phyloP scores from a whole-genome alignment of 2,888 invertebrate species.

The Linhomoeus sp. region DNA sequence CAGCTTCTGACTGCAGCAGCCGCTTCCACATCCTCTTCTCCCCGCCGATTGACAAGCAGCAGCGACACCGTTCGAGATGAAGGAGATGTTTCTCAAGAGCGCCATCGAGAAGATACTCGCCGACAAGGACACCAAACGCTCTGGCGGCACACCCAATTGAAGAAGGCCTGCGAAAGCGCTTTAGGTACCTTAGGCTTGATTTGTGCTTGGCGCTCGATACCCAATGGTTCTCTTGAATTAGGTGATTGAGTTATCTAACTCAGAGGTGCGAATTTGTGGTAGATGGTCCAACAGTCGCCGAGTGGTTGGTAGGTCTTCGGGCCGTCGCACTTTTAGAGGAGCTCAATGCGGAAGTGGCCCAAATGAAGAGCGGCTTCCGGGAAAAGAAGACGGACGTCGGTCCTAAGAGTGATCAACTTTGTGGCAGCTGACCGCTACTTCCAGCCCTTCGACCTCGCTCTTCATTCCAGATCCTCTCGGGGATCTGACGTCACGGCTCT shows the following conservation, averaged over 20 bases:
- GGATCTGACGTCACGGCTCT: slow-evolving; percentile 86
- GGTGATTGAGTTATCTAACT: too few species aligned
- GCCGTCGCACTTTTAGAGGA: slow-evolving; percentile 14
- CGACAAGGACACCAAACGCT: slow-evolving; percentile 89
- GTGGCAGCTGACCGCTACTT: slow-evolving; percentile 87
- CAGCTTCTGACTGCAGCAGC: too few species aligned
- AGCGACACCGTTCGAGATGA: too few species aligned
- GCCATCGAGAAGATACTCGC: slow-evolving; percentile 92
- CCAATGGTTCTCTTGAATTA: too few species aligned
- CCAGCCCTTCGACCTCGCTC: slow-evolving; percentile 90
- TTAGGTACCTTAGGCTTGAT: slow-evolving; percentile 40
- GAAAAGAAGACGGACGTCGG: slow-evolving; percentile 5
- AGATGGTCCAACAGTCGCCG: too few species aligned
- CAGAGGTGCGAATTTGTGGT: too few species aligned
- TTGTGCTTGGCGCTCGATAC: too few species aligned
- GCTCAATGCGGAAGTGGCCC: slow-evolving; percentile 10
- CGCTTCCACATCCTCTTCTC: too few species aligned
- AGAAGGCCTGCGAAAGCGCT: slow-evolving; percentile 87
- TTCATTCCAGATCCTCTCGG: slow-evolving; percentile 76
- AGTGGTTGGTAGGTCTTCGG: too few species aligned
- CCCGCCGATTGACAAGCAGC: too few species aligned
- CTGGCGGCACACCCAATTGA: slow-evolving; percentile 82
- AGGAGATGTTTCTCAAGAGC: slow-evolving; percentile 78
- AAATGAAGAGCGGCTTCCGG: slow-evolving; percentile 7
- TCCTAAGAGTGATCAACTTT: slow-evolving; percentile 15